Evolutionary conservation across 2,797 vertebrate species (phyloP).

Genomic region (Trematomus bernacchii): DNA sequence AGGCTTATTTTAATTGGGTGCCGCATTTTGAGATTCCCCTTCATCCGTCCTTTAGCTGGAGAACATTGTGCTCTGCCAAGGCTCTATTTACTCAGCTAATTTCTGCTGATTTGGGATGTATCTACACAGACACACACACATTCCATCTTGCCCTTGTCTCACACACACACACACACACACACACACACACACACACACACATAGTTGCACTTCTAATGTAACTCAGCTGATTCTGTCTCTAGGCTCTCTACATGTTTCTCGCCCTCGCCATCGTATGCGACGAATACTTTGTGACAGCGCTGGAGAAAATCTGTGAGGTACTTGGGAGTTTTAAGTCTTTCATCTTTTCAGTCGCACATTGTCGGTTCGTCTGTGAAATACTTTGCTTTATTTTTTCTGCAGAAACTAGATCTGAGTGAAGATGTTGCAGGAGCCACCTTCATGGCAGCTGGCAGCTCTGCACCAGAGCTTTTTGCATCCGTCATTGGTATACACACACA

Average conservation of each 20-base stretch:
- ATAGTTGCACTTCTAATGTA: not conserved
- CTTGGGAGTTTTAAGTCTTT: slow-evolving; percentile 8
- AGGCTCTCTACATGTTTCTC: slow-evolving; percentile 99
- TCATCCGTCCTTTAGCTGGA: slow-evolving; percentile 30
- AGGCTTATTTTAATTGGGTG: slow-evolving; percentile 24
- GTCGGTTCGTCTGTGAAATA: not conserved
- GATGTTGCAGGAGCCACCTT: slow-evolving; percentile 99
- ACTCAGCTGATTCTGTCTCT: slow-evolving; percentile 20
- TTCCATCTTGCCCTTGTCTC: not conserved
- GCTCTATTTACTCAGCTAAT: slow-evolving; percentile 12
- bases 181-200: not conserved
- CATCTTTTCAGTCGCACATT: accelerated
- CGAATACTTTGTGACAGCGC: slow-evolving; percentile 97
- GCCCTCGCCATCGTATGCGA: slow-evolving; percentile 97
- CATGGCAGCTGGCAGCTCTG: slow-evolving; percentile 99
- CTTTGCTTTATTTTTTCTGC: slow-evolving; percentile 33
- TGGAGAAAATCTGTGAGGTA: slow-evolving; percentile 99
- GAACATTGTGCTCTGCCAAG: slow-evolving; percentile 8
- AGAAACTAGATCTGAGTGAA: slow-evolving; percentile 97
- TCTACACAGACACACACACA: not conserved
- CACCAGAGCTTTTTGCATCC: slow-evolving; percentile 97
- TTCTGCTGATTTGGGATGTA: slow-evolving; percentile 37
- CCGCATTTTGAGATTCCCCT: slow-evolving; percentile 24
- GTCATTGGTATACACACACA: slow-evolving; percentile 89
- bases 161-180: too few relatives aligned